Base-by-base conservation (phyloP, 2,888 invertebrate species). In the Theodoxus fluviatilis region DNA sequence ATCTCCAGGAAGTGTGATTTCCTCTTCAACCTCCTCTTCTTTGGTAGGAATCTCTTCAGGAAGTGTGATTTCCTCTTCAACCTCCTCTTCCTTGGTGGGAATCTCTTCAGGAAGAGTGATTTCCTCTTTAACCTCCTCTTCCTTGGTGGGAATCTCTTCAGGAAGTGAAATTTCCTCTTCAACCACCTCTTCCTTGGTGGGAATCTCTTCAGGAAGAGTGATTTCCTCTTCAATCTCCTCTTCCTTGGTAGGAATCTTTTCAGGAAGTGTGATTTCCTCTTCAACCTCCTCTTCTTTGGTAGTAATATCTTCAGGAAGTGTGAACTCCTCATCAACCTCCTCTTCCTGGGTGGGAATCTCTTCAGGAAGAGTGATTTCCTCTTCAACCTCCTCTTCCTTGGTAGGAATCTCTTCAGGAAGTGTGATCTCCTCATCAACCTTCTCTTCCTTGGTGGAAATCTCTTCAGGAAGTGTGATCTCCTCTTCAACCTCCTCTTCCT, bases 91-190 rank as follows among this genome's bases (percentile, higher is more conserved):
- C 63, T 71, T 52, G 35, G 68, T 43, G 35, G 72, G n/a, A n/a
- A n/a, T n/a, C n/a, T n/a, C 70, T 67, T 73, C 73, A 61, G 71
- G 43, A 35, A 67, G 43, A 6, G 31, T 12, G 18, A 55, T 38
- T 31, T 69, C 67, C 15, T 69, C 69, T 47, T 65, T 59, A 25
- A n/a, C 31, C 31, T 68, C 40, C 28, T 61, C 33, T 31, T 35
- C 52, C 15, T 4, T 43, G 12, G 28, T 28, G 40, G 59, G 43
- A 28, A 31, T 35, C 12, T 57, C 67, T 18, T 63, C 69, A 15
- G n/a, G n/a, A n/a, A n/a, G n/a, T n/a, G n/a, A n/a, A n/a, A 63
- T 25, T 12, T 49, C 35, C 28, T 63, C 66, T 65, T 49, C 47
- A 35, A 40, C 59, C 15, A 61, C 31, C 61, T 70, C 68, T 59